A percentile compares a stretch with the other conserved stretches of the same genome.
Evolutionary conservation across 1,140 invertebrate species (phyloP).

Genomic region (Penaeus chinensis): DNA sequence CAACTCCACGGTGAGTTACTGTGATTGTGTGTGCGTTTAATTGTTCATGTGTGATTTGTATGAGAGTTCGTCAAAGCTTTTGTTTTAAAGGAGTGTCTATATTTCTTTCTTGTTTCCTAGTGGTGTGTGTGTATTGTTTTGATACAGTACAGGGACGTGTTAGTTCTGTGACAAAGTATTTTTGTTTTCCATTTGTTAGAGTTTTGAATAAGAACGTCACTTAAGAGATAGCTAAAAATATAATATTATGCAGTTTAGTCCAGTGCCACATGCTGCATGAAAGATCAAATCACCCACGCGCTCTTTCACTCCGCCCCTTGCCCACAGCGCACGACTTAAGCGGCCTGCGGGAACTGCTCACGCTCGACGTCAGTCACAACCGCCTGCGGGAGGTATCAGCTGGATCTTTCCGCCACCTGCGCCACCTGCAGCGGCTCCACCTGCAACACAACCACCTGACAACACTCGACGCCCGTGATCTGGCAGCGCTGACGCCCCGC

Average conservation of each 20-base stretch:
- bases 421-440: constrained; percentile 28
- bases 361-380: constrained; percentile 33
- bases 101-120: no score
- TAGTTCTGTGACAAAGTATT: no score
- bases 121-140: no score
- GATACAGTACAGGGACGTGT: no score
- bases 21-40: no score
- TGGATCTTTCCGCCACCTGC: constrained; percentile 13
- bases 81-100: no score
- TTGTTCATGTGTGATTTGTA: no score
- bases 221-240: neutral
- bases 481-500: constrained; percentile 1
- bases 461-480: constrained; percentile 13
- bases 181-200: no score
- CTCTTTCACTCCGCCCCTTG: neutral
- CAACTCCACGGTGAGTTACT: neutral
- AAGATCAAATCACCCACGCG: no score
- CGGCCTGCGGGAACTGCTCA: neutral
- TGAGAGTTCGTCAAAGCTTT: no score
- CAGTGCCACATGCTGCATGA: no score
- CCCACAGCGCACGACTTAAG: constrained; percentile 26
- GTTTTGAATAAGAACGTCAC: no score
- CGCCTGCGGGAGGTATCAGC: neutral
- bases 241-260: neutral
- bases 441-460: constrained; percentile 41